Evolutionary conservation across 1,140 invertebrate genomes (phyloP).

Genomic region (Schlechtendalia chinensis): DNA sequence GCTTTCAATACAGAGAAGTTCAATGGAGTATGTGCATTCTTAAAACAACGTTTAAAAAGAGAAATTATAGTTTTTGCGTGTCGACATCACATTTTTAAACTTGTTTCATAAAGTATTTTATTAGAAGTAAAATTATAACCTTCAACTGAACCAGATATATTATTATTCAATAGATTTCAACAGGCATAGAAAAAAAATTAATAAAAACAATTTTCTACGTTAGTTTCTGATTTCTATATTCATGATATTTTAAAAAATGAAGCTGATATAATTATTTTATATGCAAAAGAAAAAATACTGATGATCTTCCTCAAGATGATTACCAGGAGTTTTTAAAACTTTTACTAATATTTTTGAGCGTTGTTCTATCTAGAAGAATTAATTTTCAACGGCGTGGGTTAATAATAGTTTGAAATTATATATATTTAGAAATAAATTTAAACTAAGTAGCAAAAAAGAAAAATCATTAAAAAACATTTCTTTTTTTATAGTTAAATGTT

Average conservation of each 20-base stretch:
- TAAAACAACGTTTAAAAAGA: not conserved
- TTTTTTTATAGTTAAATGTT: constrained; percentile 6
- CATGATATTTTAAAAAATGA: not conserved
- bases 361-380: not conserved
- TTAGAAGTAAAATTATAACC: not conserved
- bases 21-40: not conserved
- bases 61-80: not conserved
- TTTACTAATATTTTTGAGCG: not conserved
- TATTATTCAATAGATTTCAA: not conserved
- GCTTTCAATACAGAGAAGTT: not conserved
- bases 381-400: not conserved
- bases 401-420: not conserved
- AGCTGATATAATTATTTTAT: not conserved
- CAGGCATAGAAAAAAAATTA: not conserved
- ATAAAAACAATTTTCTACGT: not conserved
- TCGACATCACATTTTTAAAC: not conserved
- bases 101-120: not conserved
- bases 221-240: not conserved
- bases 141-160: not conserved
- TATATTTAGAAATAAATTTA: not conserved
- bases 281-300: not conserved
- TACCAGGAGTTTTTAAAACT: not conserved
- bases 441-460: not conserved
- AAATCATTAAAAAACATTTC: not conserved
- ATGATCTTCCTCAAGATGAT: not conserved